These are phyloP conservation scores for Perizoma flavofasciatum DNA, from an alignment of 2,888 invertebrate species.

Conservation along the genomic window DNA sequence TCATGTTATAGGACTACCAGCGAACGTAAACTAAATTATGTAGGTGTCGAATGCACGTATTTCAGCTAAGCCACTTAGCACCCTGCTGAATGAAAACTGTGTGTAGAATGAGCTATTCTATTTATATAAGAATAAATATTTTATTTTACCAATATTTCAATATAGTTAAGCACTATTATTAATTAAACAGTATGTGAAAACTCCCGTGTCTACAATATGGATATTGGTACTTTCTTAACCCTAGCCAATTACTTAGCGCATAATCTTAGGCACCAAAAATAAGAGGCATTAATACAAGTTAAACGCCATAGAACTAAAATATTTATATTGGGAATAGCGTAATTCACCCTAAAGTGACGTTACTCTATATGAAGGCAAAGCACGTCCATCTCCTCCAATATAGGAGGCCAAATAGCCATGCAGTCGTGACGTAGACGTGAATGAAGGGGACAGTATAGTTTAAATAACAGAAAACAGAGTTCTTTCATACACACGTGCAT, in stretches of 20 bases:
- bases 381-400: conserved; percentile 20
- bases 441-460: conserved; percentile 5
- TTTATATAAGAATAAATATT: too few species aligned
- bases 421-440: conserved; percentile 26
- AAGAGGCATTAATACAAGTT: too few species aligned
- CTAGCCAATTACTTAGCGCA: too few species aligned
- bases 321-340: not conserved
- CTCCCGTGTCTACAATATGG: too few species aligned
- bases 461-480: not conserved
- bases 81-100: conserved; percentile 15
- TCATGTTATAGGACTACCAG: conserved; percentile 11
- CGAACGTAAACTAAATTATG: conserved; percentile 21
- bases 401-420: conserved; percentile 31
- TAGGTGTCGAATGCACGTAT: conserved; percentile 22
- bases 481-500: not conserved
- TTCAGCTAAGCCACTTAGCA: conserved; percentile 15
- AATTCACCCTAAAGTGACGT: conserved; percentile 24
- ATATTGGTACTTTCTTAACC: too few species aligned
- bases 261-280: too few species aligned
- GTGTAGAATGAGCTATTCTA: conserved; percentile 10
- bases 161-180: too few species aligned
- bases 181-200: too few species aligned
- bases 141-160: too few species aligned
- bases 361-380: conserved; percentile 20
- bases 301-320: too few species aligned